Conservation (phyloP, 2,888 invertebrate species). For the Bimastos eiseni region DNA sequence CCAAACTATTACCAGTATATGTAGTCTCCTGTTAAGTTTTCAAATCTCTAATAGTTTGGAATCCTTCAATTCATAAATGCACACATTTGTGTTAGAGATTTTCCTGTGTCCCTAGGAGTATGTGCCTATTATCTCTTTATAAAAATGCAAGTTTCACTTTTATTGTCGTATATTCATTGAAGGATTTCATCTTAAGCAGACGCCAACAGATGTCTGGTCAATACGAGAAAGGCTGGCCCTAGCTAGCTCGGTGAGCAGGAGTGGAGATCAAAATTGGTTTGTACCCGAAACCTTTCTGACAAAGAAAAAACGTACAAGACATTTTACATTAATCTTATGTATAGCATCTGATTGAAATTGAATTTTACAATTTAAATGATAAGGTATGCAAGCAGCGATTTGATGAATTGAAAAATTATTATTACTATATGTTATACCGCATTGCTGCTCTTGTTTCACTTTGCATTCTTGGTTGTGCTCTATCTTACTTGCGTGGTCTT, state of each 20-base stretch:
- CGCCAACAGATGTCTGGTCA: slow-evolving; percentile 83
- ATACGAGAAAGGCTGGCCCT: slow-evolving; percentile 80
- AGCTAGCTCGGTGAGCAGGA: slow-evolving; percentile 81
- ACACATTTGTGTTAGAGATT: background rate
- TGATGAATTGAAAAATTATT: background rate
- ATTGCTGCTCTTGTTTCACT: too few species aligned
- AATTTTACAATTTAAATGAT: background rate
- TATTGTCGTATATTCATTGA: background rate
- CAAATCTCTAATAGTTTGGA: too few species aligned
- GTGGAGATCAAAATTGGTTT: slow-evolving; percentile 82
- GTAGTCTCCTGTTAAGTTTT: too few species aligned
- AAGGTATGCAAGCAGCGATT: slow-evolving; percentile 21
- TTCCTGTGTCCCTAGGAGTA: background rate
- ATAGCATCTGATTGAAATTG: background rate
- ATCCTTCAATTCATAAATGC: too few species aligned
- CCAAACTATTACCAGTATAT: too few species aligned
- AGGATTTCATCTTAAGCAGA: slow-evolving; percentile 31
- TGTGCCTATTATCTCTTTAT: background rate
- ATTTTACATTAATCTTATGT: background rate
- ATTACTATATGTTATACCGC: background rate
- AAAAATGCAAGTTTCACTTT: background rate
- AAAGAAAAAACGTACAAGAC: background rate
- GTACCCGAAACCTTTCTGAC: background rate
- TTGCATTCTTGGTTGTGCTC: too few species aligned
- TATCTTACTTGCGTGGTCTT: too few species aligned